Evolutionary conservation across 2,113 vertebrate genomes (phyloP).

Genomic region (Ophthalmolycus amberensis): DNA sequence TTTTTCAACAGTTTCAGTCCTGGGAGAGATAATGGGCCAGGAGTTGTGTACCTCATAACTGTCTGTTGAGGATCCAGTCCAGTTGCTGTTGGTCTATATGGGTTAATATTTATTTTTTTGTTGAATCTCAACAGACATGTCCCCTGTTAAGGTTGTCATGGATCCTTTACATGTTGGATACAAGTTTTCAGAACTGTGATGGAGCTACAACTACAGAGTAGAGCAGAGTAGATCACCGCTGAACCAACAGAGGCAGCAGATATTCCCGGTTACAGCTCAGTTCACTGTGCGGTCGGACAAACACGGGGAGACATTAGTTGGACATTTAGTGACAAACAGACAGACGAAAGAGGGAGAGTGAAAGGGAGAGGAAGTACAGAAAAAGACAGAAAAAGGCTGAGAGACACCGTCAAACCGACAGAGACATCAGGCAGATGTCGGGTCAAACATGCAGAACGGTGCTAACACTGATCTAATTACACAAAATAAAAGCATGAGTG

Average conservation of each 20-base stretch:
- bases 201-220: not conserved
- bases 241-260: not conserved
- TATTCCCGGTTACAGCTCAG: not conserved
- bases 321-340: not conserved
- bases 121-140: not conserved
- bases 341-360: not conserved
- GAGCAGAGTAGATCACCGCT: not conserved
- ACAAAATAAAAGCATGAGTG: constrained; percentile 37
- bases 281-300: not conserved
- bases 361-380: not conserved
- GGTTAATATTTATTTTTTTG: not conserved
- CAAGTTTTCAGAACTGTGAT: not conserved
- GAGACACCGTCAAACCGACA: not conserved
- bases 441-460: constrained; percentile 2
- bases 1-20: not conserved
- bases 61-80: too few relatives aligned
- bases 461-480: constrained; percentile 9
- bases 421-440: constrained; percentile 1
- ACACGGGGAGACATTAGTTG: not conserved
- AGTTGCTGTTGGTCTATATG: too few relatives aligned
- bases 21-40: not conserved
- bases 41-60: not conserved
- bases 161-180: not conserved
- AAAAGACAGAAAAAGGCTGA: not conserved
- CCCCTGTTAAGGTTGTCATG: not conserved